A percentile compares a stretch with the other conserved stretches of the same genome.
These are phyloP conservation scores for Drosophila lacteicornis DNA, from an alignment of 1,140 invertebrate genomes.

Conservation along the genomic window DNA sequence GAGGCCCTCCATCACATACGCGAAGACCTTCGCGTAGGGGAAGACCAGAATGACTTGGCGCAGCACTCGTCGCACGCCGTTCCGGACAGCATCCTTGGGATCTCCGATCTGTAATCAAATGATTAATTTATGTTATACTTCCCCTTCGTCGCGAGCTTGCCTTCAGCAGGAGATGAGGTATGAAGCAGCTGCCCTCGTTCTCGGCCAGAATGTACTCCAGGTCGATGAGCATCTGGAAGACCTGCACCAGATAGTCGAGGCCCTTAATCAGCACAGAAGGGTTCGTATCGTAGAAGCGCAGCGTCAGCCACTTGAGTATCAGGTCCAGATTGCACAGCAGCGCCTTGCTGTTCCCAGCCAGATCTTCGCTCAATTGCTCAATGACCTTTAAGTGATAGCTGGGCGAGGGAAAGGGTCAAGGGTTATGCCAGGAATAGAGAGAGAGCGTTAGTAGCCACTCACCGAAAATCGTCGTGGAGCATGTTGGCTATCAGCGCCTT, in stretches of 20 bases:
- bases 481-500: slow-evolving; percentile 94
- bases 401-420: background rate
- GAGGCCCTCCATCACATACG: slow-evolving; percentile 96
- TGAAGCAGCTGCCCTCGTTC: slow-evolving; percentile 95
- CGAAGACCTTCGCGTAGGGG: slow-evolving; percentile 95
- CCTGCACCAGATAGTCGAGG: slow-evolving; percentile 94
- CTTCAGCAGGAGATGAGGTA: slow-evolving; percentile 97
- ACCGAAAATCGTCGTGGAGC: slow-evolving; percentile 96
- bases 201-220: slow-evolving; percentile 94
- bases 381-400: slow-evolving; percentile 97
- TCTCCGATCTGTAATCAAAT: slow-evolving; percentile 91
- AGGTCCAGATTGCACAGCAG: slow-evolving; percentile 96
- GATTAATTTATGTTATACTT: background rate
- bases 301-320: slow-evolving; percentile 97
- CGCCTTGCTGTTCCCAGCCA: slow-evolving; percentile 90
- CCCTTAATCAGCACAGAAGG: slow-evolving; percentile 97
- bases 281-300: slow-evolving; percentile 99
- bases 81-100: slow-evolving; percentile 96
- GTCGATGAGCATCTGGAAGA: slow-evolving; percentile 93
- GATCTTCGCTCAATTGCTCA: slow-evolving; percentile 94
- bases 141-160: slow-evolving; percentile 84
- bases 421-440: background rate
- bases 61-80: slow-evolving; percentile 94
- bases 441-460: slow-evolving; percentile 11
- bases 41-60: slow-evolving; percentile 94